A percentile compares a stretch with the other conserved stretches of the same genome.
Conservation (phyloP, 2,113 vertebrate genomes). For the Strix uralensis region DNA sequence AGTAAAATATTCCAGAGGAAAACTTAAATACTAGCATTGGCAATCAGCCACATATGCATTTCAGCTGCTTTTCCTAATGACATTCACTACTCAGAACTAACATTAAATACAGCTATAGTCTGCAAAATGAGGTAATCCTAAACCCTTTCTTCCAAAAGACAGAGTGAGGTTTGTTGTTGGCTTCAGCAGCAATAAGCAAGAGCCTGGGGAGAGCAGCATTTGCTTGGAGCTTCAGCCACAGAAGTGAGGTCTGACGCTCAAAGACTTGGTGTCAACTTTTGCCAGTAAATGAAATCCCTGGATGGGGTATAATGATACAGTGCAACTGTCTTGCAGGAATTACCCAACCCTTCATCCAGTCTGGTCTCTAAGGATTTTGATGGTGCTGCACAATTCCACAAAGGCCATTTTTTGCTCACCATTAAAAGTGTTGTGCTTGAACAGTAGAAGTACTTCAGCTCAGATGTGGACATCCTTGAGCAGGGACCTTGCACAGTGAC, state of each 20-base stretch:
- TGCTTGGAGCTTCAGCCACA: not conserved
- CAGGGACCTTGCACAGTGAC: not conserved
- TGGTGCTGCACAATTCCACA: not conserved
- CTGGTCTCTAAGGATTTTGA: not conserved
- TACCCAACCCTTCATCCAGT: not conserved
- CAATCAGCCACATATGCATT: not conserved
- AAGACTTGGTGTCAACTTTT: not conserved
- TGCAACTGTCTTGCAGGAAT: not conserved
- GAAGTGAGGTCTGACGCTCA: accelerated
- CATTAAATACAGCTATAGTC: not conserved
- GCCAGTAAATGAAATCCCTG: not conserved
- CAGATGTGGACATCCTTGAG: not conserved
- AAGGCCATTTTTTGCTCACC: not conserved
- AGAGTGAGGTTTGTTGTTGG: not conserved
- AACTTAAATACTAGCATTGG: not conserved
- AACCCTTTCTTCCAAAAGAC: not conserved
- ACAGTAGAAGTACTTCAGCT: not conserved
- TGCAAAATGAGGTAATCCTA: not conserved
- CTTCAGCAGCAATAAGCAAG: not conserved
- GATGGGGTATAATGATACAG: not conserved
- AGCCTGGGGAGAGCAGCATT: not conserved
- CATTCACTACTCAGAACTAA: not conserved
- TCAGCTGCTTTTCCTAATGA: not conserved
- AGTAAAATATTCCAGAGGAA: not conserved
- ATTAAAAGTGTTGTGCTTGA: not conserved